phyloP scores from a whole-genome alignment of 1,140 invertebrate species.

The Drosophila sproati region DNA sequence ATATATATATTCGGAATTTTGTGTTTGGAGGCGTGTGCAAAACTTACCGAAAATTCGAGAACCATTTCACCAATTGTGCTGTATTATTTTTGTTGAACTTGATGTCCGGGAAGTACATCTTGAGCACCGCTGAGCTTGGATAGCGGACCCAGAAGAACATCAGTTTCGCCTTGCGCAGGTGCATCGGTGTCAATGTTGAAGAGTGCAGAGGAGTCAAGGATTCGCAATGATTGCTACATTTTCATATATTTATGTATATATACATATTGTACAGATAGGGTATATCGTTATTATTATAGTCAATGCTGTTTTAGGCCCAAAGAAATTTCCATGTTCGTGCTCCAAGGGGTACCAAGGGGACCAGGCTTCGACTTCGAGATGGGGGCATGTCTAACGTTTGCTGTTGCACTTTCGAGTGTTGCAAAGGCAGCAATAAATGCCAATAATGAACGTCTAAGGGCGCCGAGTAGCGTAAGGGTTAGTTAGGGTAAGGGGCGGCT shows the following conservation, averaged over 20 bases:
- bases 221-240: slow-evolving; percentile 74
- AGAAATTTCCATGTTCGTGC: slow-evolving; percentile 29
- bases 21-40: slow-evolving; percentile 14
- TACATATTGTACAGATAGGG: slow-evolving; percentile 18
- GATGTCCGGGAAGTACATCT: slow-evolving; percentile 99
- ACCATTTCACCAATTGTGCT: slow-evolving; percentile 99
- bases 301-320: slow-evolving; percentile 22
- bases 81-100: slow-evolving; percentile 99
- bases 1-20: background rate
- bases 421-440: slow-evolving; percentile 56
- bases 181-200: slow-evolving; percentile 99
- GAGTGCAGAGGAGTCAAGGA: slow-evolving; percentile 94
- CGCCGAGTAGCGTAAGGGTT: slow-evolving; percentile 24
- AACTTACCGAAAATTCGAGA: slow-evolving; percentile 99
- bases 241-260: slow-evolving; percentile 33
- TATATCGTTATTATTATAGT: slow-evolving; percentile 13
- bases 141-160: slow-evolving; percentile 99
- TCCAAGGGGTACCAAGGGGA: slow-evolving; percentile 8
- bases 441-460: slow-evolving; percentile 80
- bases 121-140: slow-evolving; percentile 98
- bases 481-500: background rate
- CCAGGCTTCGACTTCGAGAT: background rate
- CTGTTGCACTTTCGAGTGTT: slow-evolving; percentile 71
- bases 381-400: slow-evolving; percentile 48
- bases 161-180: slow-evolving; percentile 99